Conservation (phyloP, 2,113 vertebrate species). For the Psammodynastes pulverulentus region DNA sequence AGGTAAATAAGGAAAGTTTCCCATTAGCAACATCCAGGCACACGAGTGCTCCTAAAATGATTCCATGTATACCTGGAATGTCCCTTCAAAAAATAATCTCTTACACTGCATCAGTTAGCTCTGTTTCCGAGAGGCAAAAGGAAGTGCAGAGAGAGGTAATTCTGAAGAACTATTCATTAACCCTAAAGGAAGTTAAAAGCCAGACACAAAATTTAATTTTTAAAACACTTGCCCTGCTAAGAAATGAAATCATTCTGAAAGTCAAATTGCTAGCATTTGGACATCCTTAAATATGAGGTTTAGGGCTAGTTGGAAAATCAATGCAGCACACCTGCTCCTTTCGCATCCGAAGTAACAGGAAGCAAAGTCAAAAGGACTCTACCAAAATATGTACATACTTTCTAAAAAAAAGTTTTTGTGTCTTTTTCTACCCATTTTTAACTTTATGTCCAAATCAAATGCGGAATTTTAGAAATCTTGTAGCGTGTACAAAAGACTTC, state of each 20-base stretch:
- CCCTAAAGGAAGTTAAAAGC: neutral
- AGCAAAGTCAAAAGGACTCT: constrained; percentile 46
- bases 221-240: neutral
- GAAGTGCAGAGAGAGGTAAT: neutral
- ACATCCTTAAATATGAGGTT: constrained; percentile 46
- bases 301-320: constrained; percentile 43
- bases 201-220: neutral
- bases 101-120: neutral
- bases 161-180: constrained; percentile 33
- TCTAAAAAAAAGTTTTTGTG: constrained; percentile 28
- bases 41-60: neutral
- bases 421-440: constrained; percentile 32
- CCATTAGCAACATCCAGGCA: constrained; percentile 1
- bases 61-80: neutral
- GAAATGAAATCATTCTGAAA: neutral
- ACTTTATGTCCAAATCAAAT: constrained; percentile 28
- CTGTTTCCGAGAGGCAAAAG: neutral
- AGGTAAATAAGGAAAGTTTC: constrained; percentile 42
- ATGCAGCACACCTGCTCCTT: constrained; percentile 50
- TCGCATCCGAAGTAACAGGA: constrained; percentile 38
- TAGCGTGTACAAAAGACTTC: constrained; percentile 42
- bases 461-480: constrained; percentile 51
- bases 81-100: neutral
- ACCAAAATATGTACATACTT: neutral
- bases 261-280: constrained; percentile 33